Percentiles rank a stretch among this genome's conserved stretches.
Conservation (phyloP, 2,797 vertebrate species). For the Tangara arthus region DNA sequence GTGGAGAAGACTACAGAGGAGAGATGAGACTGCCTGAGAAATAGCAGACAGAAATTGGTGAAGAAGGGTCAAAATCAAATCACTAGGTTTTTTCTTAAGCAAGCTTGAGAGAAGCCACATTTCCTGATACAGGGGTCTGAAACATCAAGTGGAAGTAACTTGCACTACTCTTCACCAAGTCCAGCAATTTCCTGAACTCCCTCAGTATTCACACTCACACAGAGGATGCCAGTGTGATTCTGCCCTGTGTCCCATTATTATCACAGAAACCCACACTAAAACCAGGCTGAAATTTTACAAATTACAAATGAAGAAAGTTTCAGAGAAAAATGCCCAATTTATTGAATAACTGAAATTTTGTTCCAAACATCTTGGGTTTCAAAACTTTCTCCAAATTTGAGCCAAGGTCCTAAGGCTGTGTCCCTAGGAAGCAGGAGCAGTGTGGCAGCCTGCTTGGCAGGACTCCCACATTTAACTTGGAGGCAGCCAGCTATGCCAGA, state of each 20-base stretch:
- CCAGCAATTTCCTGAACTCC: background rate
- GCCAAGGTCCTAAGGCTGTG: slow-evolving; percentile 34
- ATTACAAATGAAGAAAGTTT: background rate
- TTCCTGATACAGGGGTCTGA: background rate
- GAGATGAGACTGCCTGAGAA: background rate
- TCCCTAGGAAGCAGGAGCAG: background rate
- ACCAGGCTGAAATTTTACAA: background rate
- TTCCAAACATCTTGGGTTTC: slow-evolving; percentile 34
- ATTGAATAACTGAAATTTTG: background rate
- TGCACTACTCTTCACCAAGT: background rate
- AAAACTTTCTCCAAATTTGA: slow-evolving; percentile 49
- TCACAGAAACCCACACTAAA: background rate
- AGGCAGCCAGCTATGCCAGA: slow-evolving; percentile 62
- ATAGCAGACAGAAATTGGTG: background rate
- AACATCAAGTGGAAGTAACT: background rate
- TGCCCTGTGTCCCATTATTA: background rate
- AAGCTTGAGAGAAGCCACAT: background rate
- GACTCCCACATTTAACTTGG: background rate
- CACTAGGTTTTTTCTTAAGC: background rate
- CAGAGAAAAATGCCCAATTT: background rate
- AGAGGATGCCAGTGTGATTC: background rate
- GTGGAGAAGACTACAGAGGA: background rate
- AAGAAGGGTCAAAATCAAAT: background rate
- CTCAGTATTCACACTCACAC: background rate
- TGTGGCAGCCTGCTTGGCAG: slow-evolving; percentile 58